Base-by-base conservation (phyloP, 2,113 vertebrate species). In the Butorides virescens region DNA sequence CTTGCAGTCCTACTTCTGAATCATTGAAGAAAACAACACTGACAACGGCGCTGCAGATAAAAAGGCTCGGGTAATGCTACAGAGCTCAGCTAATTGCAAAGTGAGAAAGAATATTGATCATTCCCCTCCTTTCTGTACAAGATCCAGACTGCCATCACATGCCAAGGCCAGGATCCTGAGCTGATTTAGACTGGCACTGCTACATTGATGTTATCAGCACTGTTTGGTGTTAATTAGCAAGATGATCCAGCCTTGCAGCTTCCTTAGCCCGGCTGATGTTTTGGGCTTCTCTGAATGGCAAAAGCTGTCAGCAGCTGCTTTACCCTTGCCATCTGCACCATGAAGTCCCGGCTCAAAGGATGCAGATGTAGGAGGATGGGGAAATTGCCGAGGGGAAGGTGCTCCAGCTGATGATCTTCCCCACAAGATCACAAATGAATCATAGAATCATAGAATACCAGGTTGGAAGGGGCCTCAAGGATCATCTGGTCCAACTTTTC, bases 1-100 rank as follows among this genome's bases (percentile, higher is more conserved):
- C 85, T 91, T 88, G 56, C 82, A 92, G 88, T 53, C 63, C 77
- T 93, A 19, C 77, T 90, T 93, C 65, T 84, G 91, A 61, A 75
- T 34, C 0, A 1, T 34, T 97, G 83, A 94, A 71, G 86, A 83
- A 93, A 96, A 86, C 62, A 87, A 37, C 66, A 34, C 21, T 89
- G 92, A 91, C 77, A 95, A 46, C 39, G 27, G 49, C 0, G 7
- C 84, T 26, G 62, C 71, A 49, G 53, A 56, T 20, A 65, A 29
- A 53, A 53, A 79, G 66, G n/a, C 79, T 85, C 34, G 50, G 61
- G 13, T 78, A 16, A 37, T 5, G 13, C 23, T 82, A 34, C 37
- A 30, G 56, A 91, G 65, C 55, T 37, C 59, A 42, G 85, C 75
- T 49, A 72, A 46, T 3, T 47, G 88, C 62, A 56, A 56, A 30